Percentiles rank a stretch among this genome's conserved stretches.
Evolutionary conservation across 2,888 invertebrate species (phyloP).

Genomic region (Acleris sparsana): DNA sequence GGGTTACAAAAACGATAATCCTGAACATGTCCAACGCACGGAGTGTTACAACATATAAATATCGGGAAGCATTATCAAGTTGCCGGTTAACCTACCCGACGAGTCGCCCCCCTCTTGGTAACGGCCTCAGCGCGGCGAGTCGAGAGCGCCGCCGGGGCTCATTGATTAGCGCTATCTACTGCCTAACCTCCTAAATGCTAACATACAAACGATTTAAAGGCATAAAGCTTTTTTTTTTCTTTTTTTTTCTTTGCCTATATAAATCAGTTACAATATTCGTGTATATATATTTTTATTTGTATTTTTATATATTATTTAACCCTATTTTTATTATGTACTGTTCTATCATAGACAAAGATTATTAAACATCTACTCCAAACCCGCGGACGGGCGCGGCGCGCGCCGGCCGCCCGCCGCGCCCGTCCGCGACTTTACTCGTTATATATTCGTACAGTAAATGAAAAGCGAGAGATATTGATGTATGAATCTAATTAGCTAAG

Average conservation of each 20-base stretch:
- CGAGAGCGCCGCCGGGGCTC: constrained; percentile 37
- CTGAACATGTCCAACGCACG: constrained; percentile 50
- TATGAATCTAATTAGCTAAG: constrained; percentile 78
- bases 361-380: constrained; percentile 72
- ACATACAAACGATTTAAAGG: constrained; percentile 81
- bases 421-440: constrained; percentile 50
- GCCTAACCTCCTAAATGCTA: constrained; percentile 71
- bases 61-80: constrained; percentile 63
- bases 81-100: constrained; percentile 61
- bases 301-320: constrained; percentile 75
- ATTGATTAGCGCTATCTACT: constrained; percentile 73
- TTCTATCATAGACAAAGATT: constrained; percentile 80
- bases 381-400: constrained; percentile 9
- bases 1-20: constrained; percentile 48
- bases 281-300: constrained; percentile 84
- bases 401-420: constrained; percentile 2
- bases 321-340: constrained; percentile 78
- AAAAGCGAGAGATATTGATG: constrained; percentile 72
- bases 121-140: constrained; percentile 55
- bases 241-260: constrained; percentile 68
- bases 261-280: constrained; percentile 76
- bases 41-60: constrained; percentile 50
- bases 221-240: constrained; percentile 79
- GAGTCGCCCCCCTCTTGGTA: constrained; percentile 48
- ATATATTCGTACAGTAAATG: constrained; percentile 58